phyloP scores from a whole-genome alignment of 2,113 vertebrate genomes.

The Eubucco bourcierii region DNA sequence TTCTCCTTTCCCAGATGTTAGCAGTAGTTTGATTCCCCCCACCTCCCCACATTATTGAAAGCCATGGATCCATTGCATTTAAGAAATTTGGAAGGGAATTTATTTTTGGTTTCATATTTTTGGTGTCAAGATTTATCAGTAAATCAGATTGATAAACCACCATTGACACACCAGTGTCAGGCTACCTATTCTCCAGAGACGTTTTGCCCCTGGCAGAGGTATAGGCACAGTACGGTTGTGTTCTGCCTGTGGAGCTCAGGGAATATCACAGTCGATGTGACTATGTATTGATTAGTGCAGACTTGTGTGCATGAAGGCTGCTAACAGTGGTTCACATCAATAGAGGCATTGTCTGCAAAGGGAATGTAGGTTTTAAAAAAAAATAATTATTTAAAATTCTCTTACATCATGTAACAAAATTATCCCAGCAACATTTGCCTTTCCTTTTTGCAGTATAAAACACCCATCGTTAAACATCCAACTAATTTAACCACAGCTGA shows the following conservation, averaged over 20 bases:
- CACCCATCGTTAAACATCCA: neutral
- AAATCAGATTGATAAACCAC: neutral
- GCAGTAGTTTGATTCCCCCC: neutral
- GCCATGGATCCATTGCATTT: neutral
- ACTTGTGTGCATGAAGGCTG: fast-evolving
- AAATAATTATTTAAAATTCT: neutral
- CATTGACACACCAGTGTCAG: neutral
- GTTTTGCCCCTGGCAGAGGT: neutral
- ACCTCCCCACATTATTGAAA: neutral
- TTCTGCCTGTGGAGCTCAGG: neutral
- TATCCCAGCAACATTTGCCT: neutral
- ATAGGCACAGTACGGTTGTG: neutral
- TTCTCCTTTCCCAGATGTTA: neutral
- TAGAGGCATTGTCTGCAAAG: neutral
- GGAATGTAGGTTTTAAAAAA: neutral
- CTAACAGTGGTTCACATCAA: neutral
- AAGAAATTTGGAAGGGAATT: neutral
- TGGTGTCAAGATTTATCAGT: neutral
- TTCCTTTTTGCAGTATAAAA: neutral
- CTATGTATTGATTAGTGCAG: neutral
- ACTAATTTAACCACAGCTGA: neutral
- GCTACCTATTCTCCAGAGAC: neutral
- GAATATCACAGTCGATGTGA: neutral
- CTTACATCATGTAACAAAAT: neutral
- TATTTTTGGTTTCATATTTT: neutral